phyloP scores from a whole-genome alignment of 2,797 vertebrate species.

The Iguana delicatissima region DNA sequence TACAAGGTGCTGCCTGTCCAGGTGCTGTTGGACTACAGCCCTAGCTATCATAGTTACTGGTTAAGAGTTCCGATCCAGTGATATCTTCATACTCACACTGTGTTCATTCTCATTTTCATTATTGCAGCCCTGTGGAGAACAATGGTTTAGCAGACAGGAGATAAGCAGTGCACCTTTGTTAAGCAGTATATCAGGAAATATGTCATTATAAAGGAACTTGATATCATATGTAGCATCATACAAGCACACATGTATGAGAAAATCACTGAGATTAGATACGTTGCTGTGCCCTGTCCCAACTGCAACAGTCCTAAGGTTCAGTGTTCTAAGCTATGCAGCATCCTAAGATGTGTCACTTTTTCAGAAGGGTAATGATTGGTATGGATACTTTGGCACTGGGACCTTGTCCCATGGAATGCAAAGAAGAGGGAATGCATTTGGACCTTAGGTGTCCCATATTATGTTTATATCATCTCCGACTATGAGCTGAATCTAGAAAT shows the following conservation, averaged over 20 bases:
- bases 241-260: background rate
- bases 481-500: background rate
- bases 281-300: background rate
- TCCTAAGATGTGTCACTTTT: background rate
- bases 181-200: background rate
- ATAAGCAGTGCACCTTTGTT: background rate
- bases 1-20: no score
- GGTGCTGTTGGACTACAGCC: no score
- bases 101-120: background rate
- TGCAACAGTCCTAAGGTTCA: background rate
- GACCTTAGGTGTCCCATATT: background rate
- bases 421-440: background rate
- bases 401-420: background rate
- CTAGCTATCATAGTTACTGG: no score
- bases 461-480: background rate
- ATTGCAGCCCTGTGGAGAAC: background rate
- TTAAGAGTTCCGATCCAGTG: no score
- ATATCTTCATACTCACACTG: no score
- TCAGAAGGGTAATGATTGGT: background rate
- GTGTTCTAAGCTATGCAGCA: background rate
- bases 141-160: background rate
- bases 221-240: background rate
- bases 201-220: background rate
- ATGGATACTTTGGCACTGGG: background rate
- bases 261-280: background rate